phyloP scores from a whole-genome alignment of 2,888 invertebrate genomes.

The Hirtodrosophila confusa region DNA sequence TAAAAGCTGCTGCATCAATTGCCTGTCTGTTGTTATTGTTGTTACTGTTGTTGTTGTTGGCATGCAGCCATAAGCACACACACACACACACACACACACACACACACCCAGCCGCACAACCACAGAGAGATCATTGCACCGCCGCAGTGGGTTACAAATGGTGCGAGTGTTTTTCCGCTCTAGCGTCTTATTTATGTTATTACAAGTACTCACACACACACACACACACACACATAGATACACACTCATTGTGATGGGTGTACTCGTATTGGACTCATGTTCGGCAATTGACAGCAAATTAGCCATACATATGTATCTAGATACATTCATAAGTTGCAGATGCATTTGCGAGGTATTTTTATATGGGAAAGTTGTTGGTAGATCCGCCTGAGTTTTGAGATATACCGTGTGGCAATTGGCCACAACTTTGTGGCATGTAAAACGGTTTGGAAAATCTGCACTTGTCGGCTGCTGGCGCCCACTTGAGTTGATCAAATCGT shows the following conservation, averaged over 20 bases:
- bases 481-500: conserved; percentile 52
- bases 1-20: conserved; percentile 48
- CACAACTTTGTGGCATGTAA: conserved; percentile 14
- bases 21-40: conserved; percentile 27
- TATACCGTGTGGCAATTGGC: conserved; percentile 13
- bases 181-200: conserved; percentile 58
- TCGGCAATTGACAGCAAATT: conserved; percentile 58
- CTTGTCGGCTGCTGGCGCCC: conserved; percentile 39
- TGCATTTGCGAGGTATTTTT: conserved; percentile 28
- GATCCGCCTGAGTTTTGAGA: conserved; percentile 8
- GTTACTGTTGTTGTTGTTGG: conserved; percentile 38
- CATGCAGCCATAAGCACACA: conserved; percentile 50
- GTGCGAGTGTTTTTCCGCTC: conserved; percentile 64
- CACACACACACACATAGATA: conserved; percentile 8
- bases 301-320: conserved; percentile 48
- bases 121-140: conserved; percentile 63
- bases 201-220: conserved; percentile 42
- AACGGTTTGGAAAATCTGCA: conserved; percentile 19
- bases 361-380: conserved; percentile 7
- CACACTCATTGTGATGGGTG: neutral
- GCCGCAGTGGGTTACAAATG: conserved; percentile 58
- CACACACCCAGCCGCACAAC: conserved; percentile 12
- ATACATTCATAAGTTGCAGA: conserved; percentile 25
- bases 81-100: conserved; percentile 2
- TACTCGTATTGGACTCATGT: conserved; percentile 18